These are phyloP conservation scores for Hypomecis atomaria DNA, from an alignment of 2,888 invertebrate genomes.

Conservation along the genomic window DNA sequence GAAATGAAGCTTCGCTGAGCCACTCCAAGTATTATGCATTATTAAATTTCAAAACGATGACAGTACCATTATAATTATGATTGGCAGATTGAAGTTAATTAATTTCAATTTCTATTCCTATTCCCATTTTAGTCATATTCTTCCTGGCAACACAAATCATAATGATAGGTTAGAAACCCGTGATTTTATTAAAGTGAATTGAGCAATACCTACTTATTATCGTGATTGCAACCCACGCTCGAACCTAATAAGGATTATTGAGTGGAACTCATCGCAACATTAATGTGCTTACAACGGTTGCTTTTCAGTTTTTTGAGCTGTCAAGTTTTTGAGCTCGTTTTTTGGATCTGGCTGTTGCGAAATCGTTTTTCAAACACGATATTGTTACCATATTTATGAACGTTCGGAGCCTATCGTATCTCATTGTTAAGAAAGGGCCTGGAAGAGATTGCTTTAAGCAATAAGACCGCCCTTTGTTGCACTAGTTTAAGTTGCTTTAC, in stretches of 20 bases:
- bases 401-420: no score
- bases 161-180: conserved; percentile 28
- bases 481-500: no score
- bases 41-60: no score
- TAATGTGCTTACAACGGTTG: conserved; percentile 20
- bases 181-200: conserved; percentile 37
- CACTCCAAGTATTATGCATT: no score
- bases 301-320: conserved; percentile 30
- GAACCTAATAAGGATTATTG: conserved; percentile 39
- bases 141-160: conserved; percentile 24
- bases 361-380: background rate
- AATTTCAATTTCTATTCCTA: no score
- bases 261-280: conserved; percentile 32
- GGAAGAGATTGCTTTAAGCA: no score
- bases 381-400: no score
- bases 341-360: background rate
- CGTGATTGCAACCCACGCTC: conserved; percentile 43
- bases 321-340: conserved; percentile 12
- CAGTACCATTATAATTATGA: no score
- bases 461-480: no score
- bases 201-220: conserved; percentile 44
- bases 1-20: no score
- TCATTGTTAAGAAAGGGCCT: no score
- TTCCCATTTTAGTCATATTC: background rate
- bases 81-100: no score